Percentiles rank a stretch among this genome's conserved stretches.
These are phyloP conservation scores for Corapipo altera DNA, from an alignment of 2,113 vertebrate species.

Conservation along the genomic window DNA sequence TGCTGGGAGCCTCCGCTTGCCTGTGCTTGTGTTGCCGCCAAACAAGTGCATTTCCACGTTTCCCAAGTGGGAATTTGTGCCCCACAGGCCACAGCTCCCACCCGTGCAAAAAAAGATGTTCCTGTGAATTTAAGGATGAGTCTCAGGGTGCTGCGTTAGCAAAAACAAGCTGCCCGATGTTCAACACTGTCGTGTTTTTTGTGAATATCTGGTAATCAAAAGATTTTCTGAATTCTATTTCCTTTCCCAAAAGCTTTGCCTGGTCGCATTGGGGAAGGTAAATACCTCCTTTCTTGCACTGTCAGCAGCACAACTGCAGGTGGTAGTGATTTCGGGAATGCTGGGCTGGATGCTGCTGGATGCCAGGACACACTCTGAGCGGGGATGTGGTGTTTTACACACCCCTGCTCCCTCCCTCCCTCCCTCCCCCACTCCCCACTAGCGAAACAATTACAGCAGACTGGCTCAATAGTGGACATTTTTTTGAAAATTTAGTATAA, in stretches of 20 bases:
- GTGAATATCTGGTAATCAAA: neutral
- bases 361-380: neutral
- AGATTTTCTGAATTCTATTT: neutral
- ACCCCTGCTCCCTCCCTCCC: neutral
- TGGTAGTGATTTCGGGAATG: neutral
- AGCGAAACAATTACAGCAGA: neutral
- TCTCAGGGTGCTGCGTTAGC: neutral
- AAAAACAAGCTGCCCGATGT: neutral
- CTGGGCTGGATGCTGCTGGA: neutral
- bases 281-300: neutral
- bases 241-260: neutral
- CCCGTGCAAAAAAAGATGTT: neutral
- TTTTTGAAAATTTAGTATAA: neutral
- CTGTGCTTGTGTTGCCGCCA: neutral
- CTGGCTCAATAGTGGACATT: accelerated
- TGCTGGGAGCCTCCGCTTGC: neutral
- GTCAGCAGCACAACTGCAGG: neutral
- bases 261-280: accelerated
- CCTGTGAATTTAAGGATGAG: neutral
- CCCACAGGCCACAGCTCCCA: neutral
- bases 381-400: neutral
- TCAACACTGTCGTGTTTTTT: neutral
- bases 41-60: neutral
- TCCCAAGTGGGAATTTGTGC: neutral
- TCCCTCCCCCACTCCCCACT: neutral